Conservation (phyloP, 1,140 invertebrate genomes). For the Colletes latitarsis region DNA sequence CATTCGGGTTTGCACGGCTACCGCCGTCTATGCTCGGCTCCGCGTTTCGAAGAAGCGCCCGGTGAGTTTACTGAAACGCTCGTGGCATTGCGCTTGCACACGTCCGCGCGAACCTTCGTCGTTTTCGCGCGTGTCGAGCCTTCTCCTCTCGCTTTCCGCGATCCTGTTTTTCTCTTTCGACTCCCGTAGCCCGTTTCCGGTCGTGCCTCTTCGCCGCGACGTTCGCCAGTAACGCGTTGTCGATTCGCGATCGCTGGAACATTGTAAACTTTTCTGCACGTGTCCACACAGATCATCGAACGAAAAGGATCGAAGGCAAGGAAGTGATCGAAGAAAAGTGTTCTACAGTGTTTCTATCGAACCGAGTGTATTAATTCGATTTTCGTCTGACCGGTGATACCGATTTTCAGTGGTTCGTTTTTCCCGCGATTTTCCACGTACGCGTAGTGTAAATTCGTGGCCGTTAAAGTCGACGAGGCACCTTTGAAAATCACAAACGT, state of each 20-base stretch:
- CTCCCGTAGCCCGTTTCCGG: neutral
- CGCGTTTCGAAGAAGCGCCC: constrained; percentile 39
- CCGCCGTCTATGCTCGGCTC: constrained; percentile 51
- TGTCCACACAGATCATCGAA: neutral
- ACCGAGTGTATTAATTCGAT: neutral
- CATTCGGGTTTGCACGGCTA: constrained; percentile 58
- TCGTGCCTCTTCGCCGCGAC: neutral
- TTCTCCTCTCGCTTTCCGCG: neutral
- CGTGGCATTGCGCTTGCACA: constrained; percentile 40
- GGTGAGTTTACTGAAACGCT: constrained; percentile 43
- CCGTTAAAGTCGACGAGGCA: no score
- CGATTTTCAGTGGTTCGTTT: no score
- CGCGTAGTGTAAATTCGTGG: neutral
- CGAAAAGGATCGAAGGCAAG: neutral
- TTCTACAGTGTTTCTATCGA: neutral
- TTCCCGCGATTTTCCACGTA: constrained; percentile 22
- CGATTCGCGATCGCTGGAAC: neutral
- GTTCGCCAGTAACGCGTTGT: neutral
- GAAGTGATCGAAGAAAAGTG: neutral
- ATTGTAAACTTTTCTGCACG: no score
- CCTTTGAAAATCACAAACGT: neutral
- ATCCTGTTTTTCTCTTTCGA: no score
- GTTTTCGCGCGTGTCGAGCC: constrained; percentile 23
- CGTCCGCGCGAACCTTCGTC: constrained; percentile 34
- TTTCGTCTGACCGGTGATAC: no score